Evolutionary conservation across 2,888 invertebrate genomes (phyloP), one percentile per base, ranked within the genome.

Genomic region (Spisula subtruncata): DNA sequence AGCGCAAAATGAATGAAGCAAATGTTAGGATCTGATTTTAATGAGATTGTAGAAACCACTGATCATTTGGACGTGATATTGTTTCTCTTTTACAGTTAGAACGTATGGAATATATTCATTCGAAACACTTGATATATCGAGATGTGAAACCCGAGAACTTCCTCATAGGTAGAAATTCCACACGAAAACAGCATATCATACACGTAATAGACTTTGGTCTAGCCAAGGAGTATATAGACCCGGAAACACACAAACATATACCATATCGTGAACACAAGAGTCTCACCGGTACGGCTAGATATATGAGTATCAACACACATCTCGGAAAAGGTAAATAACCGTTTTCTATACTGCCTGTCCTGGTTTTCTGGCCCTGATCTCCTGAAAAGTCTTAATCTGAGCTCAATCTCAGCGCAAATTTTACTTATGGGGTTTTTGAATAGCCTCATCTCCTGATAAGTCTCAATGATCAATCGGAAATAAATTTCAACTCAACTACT

Each of bases 231-330:
- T 99, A 99, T 97, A 99, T 99, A 98, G 99, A 99, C 98, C 98
- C 99, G 98, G 99, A 99, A 98, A 97, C 97, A 85, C 96, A 96
- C 92, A 96, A 99, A 98, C 99, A 99, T 98, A 99, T 99, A 98
- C 99, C 99, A 96, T 99, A 99, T 97, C 98, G 99, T 98, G 99
- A 99, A 98, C 99, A 99, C 98, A 99, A 99, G 97, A 99, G 99
- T 97, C 98, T 99, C 97, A 99, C 99, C 93, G 99, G 99, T 96
- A 99, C 99, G 94, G 99, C 99, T 95, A 98, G 99, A 97, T 99
- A 99, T 97, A 99, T 99, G 99, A 99, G 99, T 97, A 99, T 99
- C 97, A 99, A 99, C 97, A 99, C 99, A 97, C 99, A 99, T 98
- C 98, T 99, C 98, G 99, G 99, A 96, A 99, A 99, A 98, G 98